Evolutionary conservation across 2,888 invertebrate genomes (phyloP).

Genomic region (Pachliopta kotzebuea): DNA sequence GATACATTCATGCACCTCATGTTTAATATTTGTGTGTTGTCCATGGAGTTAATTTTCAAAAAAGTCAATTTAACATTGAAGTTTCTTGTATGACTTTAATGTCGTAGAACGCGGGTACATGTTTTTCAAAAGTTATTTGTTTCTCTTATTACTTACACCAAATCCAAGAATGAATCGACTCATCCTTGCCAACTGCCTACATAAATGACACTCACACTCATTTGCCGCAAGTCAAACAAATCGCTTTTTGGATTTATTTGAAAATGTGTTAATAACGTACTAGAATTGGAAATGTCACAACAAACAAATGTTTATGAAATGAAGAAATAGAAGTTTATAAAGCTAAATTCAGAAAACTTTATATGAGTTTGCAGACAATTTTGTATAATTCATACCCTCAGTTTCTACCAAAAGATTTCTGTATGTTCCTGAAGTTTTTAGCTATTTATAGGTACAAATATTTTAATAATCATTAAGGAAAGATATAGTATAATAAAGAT

Average conservation of each 20-base stretch:
- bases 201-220: slow-evolving; percentile 54
- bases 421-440: too few relatives aligned
- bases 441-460: too few relatives aligned
- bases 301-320: slow-evolving; percentile 6
- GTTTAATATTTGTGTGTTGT: too few relatives aligned
- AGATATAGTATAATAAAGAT: too few relatives aligned
- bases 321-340: background rate
- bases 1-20: too few relatives aligned
- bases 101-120: background rate
- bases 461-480: too few relatives aligned
- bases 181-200: slow-evolving; percentile 63
- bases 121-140: background rate
- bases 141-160: slow-evolving; percentile 57
- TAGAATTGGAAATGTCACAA: slow-evolving; percentile 18
- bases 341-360: too few relatives aligned
- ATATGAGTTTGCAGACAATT: too few relatives aligned
- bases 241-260: slow-evolving; percentile 37
- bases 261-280: slow-evolving; percentile 24
- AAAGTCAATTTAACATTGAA: background rate
- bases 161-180: slow-evolving; percentile 54
- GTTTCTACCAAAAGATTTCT: too few relatives aligned
- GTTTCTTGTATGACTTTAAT: background rate
- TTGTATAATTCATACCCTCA: too few relatives aligned
- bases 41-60: too few relatives aligned
- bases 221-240: slow-evolving; percentile 43